These are phyloP conservation scores for Prunella strophiata DNA, from an alignment of 2,797 vertebrate species.

Conservation along the genomic window DNA sequence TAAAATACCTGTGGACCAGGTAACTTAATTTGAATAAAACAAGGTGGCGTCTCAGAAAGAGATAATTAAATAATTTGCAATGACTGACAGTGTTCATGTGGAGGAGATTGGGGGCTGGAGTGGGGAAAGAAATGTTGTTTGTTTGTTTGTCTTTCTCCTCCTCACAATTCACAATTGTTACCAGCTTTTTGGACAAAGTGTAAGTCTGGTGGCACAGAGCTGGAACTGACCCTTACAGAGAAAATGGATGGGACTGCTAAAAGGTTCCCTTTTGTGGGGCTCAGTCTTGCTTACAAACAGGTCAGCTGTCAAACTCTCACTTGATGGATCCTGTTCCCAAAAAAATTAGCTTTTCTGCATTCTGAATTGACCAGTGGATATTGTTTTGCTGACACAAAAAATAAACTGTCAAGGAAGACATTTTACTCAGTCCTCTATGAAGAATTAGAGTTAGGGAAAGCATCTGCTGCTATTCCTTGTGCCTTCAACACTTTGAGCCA, in stretches of 20 bases:
- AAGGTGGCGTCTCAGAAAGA: neutral
- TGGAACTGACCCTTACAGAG: neutral
- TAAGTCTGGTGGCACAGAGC: neutral
- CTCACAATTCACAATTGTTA: accelerated
- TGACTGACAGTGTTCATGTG: neutral
- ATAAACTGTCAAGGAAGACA: neutral
- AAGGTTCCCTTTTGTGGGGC: neutral
- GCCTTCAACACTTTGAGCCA: neutral
- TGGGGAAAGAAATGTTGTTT: neutral
- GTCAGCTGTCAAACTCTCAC: neutral
- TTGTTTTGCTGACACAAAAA: neutral
- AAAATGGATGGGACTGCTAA: neutral
- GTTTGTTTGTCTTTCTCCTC: neutral
- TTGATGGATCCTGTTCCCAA: neutral
- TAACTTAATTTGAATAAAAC: neutral
- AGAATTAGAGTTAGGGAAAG: neutral
- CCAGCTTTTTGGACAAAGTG: neutral
- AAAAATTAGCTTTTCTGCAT: neutral
- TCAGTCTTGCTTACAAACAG: neutral
- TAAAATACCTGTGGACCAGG: neutral
- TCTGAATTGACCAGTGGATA: neutral
- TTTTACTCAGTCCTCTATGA: neutral
- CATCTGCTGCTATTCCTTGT: neutral
- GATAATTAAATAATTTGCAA: neutral
- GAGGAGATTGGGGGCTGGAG: accelerated